These are phyloP conservation scores for Brachionus angularis DNA, from an alignment of 1,140 invertebrate genomes.

Conservation along the genomic window DNA sequence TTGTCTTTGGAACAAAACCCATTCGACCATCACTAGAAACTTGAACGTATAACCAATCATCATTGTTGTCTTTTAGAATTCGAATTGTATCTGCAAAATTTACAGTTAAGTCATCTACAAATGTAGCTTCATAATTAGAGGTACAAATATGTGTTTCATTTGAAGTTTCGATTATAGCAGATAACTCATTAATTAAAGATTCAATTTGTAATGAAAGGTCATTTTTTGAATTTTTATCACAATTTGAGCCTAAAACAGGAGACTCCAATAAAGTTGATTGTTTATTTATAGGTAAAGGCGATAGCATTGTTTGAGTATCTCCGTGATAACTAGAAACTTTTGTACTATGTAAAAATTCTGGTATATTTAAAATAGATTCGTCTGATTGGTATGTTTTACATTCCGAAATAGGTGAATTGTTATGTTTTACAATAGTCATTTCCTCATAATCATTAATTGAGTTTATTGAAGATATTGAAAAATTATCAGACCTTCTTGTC, in stretches of 20 bases:
- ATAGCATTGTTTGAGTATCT: background rate
- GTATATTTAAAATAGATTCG: background rate
- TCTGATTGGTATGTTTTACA: background rate
- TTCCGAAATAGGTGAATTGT: background rate
- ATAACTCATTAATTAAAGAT: background rate
- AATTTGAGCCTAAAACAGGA: background rate
- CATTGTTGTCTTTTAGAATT: conserved; percentile 13
- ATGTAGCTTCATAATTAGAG: conserved; percentile 21
- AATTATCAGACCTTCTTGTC: background rate
- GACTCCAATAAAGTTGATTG: conserved; percentile 3
- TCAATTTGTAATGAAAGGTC: background rate
- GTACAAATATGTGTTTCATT: background rate
- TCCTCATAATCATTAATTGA: background rate
- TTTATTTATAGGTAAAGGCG: background rate
- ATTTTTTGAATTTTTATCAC: background rate
- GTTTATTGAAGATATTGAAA: background rate
- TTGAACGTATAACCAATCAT: conserved; percentile 33
- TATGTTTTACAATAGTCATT: background rate
- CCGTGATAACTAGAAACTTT: background rate
- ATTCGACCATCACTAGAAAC: background rate
- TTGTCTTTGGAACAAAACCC: background rate
- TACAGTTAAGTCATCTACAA: conserved; percentile 16
- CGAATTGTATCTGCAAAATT: conserved; percentile 23
- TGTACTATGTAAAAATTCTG: conserved; percentile 17
- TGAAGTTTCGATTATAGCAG: background rate